Evolutionary conservation across 2,888 invertebrate species (phyloP).

Genomic region (Nezara viridula): DNA sequence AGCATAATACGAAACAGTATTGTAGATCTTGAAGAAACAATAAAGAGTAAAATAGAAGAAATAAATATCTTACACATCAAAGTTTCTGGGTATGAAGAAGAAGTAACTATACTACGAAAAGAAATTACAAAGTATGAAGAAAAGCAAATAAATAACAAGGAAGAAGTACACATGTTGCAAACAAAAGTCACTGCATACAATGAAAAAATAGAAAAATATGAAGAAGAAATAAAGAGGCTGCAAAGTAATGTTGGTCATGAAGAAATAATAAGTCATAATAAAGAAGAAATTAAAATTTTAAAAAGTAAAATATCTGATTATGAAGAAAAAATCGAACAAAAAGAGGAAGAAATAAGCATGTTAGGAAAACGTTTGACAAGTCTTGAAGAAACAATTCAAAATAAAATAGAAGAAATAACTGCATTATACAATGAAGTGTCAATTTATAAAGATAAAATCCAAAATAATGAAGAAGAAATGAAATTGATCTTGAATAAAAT

Average conservation of each 20-base stretch:
- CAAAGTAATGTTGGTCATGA: neutral
- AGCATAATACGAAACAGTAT: neutral
- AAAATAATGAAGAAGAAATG: neutral
- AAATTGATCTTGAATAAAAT: neutral
- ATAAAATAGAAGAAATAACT: too few species aligned
- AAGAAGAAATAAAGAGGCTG: neutral
- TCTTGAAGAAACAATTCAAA: neutral
- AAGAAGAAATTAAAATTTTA: neutral
- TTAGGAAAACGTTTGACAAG: neutral
- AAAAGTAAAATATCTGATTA: neutral
- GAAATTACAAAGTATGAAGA: neutral
- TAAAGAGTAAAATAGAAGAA: neutral
- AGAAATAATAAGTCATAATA: neutral
- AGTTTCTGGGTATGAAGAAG: neutral
- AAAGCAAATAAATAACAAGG: too few species aligned
- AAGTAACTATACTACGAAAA: too few species aligned
- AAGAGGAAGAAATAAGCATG: neutral
- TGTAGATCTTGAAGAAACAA: neutral
- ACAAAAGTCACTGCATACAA: neutral
- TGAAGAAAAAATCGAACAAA: neutral
- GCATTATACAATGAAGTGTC: too few species aligned
- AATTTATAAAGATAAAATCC: too few species aligned
- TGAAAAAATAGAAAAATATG: neutral
- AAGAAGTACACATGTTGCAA: too few species aligned
- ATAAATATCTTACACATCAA: neutral